A percentile compares a stretch with the other conserved stretches of the same genome.
Conservation (phyloP, 2,113 vertebrate species). For the Nibea albiflora region DNA sequence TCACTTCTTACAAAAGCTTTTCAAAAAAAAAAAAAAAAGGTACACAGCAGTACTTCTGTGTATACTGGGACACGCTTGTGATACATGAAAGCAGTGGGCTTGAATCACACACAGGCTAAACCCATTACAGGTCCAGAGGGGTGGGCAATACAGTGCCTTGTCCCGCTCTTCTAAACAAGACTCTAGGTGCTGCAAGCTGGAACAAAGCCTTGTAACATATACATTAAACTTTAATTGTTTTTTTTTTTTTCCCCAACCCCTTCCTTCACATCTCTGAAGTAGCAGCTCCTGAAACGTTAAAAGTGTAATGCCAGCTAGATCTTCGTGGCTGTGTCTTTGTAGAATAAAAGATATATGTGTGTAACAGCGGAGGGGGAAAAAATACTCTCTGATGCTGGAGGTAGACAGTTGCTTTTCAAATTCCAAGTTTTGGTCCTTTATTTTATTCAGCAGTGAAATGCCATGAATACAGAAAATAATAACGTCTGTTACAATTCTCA, state of each 20-base stretch:
- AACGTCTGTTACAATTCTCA: constrained; percentile 99
- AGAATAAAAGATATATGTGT: constrained; percentile 90
- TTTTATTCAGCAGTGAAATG: constrained; percentile 99
- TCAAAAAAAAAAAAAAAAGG: constrained; percentile 55
- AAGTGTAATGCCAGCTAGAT: constrained; percentile 91
- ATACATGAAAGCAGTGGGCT: constrained; percentile 85
- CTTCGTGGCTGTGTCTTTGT: constrained; percentile 90
- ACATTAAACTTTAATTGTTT: constrained; percentile 94
- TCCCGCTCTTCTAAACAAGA: constrained; percentile 88
- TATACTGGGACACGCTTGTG: constrained; percentile 81
- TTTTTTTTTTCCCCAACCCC: constrained; percentile 78
- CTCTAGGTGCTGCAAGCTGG: constrained; percentile 87
- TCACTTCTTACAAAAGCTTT: constrained; percentile 49
- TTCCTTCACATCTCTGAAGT: constrained; percentile 79
- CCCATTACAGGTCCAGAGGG: constrained; percentile 88
- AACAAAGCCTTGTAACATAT: constrained; percentile 90
- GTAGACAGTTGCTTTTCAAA: constrained; percentile 98
- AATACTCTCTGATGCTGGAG: constrained; percentile 95
- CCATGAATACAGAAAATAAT: constrained; percentile 99
- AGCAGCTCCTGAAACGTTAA: constrained; percentile 87
- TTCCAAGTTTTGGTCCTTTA: constrained; percentile 99
- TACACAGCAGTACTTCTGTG: constrained; percentile 38
- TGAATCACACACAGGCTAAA: constrained; percentile 85
- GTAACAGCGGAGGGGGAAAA: constrained; percentile 63
- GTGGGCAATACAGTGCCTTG: constrained; percentile 81